A percentile compares a stretch with the other conserved stretches of the same genome.
Conservation (phyloP, 1,140 invertebrate genomes). For the Zaprionus inermis region DNA sequence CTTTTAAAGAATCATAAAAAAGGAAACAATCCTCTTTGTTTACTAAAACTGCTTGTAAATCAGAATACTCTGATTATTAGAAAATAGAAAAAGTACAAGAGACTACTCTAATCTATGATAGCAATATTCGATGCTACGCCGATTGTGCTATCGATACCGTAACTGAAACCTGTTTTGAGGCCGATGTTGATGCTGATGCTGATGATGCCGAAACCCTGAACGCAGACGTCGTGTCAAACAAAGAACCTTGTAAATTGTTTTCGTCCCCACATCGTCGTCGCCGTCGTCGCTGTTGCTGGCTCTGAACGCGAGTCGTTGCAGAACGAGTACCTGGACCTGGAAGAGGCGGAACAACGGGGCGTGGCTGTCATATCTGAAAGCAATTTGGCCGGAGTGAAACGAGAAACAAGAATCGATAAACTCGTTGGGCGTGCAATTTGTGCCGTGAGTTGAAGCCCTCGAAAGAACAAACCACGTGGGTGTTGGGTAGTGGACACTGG, state of each 20-base stretch:
- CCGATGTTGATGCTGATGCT: neutral
- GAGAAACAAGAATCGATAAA: slow-evolving; percentile 80
- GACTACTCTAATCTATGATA: no score
- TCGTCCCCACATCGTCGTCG: slow-evolving; percentile 13
- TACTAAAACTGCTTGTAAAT: no score
- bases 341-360: slow-evolving; percentile 61
- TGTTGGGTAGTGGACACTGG: slow-evolving; percentile 11
- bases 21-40: no score
- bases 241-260: slow-evolving; percentile 61
- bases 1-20: no score
- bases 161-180: neutral
- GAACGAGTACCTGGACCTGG: slow-evolving; percentile 52
- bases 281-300: slow-evolving; percentile 51
- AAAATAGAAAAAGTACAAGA: no score
- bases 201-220: slow-evolving; percentile 26
- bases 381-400: slow-evolving; percentile 69
- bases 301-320: slow-evolving; percentile 57
- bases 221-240: slow-evolving; percentile 36
- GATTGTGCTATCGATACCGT: neutral
- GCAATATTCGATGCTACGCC: no score
- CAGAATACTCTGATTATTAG: no score
- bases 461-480: slow-evolving; percentile 52
- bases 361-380: slow-evolving; percentile 80
- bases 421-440: slow-evolving; percentile 82
- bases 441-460: slow-evolving; percentile 50